Conservation (phyloP, 2,888 invertebrate species). For the Oxycera nigricornis region DNA sequence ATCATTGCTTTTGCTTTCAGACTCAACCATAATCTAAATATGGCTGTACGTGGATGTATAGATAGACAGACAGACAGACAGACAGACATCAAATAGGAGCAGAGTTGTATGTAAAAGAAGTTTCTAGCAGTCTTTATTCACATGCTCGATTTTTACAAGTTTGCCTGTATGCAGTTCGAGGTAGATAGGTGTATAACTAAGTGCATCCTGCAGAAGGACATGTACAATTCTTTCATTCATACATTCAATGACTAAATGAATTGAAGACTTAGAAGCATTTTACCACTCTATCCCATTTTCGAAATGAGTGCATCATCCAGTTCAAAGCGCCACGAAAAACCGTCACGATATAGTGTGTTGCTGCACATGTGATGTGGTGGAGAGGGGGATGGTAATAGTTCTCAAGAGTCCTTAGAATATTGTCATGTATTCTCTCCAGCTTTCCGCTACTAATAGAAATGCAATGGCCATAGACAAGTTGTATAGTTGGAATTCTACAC, state of each 20-base stretch:
- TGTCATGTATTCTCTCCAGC: background rate
- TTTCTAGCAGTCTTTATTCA: background rate
- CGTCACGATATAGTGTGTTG: no score
- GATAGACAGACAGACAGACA: background rate
- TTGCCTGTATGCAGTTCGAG: no score
- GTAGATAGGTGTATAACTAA: background rate
- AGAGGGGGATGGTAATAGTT: background rate
- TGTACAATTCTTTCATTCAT: constrained; percentile 14
- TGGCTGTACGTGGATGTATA: background rate
- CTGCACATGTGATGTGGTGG: background rate
- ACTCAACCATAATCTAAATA: constrained; percentile 29
- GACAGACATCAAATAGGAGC: background rate
- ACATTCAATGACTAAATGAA: constrained; percentile 35
- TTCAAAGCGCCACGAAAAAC: no score
- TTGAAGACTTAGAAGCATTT: constrained; percentile 26
- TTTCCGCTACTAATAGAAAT: constrained; percentile 11
- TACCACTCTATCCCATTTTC: constrained; percentile 35
- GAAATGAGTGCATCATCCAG: constrained; percentile 20
- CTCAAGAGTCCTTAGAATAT: constrained; percentile 2
- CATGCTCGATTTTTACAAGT: background rate
- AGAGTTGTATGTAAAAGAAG: background rate
- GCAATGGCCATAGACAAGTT: constrained; percentile 6
- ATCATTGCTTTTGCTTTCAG: constrained; percentile 8
- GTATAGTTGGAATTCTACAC: no score
- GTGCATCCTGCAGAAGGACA: background rate